Evolutionary conservation across 37 sponge, comb jelly and placozoan species (phyloP).

Genomic region (Hexactinellida sp.): DNA sequence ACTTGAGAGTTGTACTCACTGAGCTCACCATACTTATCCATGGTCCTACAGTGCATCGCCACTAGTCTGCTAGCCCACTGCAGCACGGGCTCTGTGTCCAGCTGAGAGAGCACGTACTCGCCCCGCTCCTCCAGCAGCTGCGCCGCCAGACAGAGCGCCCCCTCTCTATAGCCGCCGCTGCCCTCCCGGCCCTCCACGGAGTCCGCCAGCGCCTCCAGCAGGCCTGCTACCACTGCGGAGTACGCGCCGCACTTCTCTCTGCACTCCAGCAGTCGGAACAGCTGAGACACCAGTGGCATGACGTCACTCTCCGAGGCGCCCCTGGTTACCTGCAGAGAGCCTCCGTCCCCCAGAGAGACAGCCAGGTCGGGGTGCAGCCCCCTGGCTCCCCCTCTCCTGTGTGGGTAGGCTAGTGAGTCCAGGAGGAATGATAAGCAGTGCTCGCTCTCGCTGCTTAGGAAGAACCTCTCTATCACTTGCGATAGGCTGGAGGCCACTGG

Average conservation of each 20-base stretch:
- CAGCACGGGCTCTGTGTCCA: background rate
- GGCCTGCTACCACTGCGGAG: background rate
- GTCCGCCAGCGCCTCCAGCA: background rate
- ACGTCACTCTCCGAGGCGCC: background rate
- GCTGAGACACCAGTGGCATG: background rate
- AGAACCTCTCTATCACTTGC: background rate
- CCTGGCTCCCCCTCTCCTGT: background rate
- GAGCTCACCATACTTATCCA: background rate
- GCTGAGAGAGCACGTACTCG: background rate
- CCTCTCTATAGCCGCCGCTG: background rate
- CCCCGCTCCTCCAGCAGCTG: background rate
- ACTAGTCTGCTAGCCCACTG: background rate
- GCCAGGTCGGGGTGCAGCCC: background rate
- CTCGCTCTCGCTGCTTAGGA: background rate
- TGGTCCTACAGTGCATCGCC: background rate
- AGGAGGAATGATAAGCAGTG: background rate
- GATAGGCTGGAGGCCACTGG: background rate
- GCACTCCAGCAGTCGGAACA: background rate
- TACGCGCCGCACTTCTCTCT: background rate
- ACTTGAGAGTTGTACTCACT: background rate
- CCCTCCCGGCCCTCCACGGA: background rate
- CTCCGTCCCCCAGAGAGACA: background rate
- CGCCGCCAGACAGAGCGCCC: background rate
- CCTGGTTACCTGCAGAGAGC: background rate
- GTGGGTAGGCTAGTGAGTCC: background rate